Evolutionary conservation across 2,113 vertebrate genomes (phyloP), one percentile per base, ranked within the genome.

Genomic region (Toxostoma redivivum): DNA sequence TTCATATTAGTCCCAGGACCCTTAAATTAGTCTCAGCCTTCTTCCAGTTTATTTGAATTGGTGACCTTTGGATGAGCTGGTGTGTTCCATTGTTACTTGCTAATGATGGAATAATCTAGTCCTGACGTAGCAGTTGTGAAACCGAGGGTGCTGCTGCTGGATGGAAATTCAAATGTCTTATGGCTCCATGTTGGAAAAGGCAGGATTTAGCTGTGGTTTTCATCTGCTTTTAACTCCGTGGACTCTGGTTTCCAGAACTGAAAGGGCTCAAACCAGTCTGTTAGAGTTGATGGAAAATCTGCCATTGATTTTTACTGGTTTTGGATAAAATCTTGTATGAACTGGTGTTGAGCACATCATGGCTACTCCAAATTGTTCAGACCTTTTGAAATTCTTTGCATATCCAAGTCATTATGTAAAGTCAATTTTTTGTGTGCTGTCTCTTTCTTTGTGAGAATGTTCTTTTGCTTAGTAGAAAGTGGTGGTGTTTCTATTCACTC

Each of bases 11-110:
- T 94, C 53, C 86, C 4, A 10, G 78, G 67, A 87, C 77, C 53
- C 50, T 76, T 84, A 86, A 96, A 94, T 86, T 74, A 81, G 48
- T 70, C 86, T 84, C 94, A 87, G 83, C 28, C 58, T 89, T 84
- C 61, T 81, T 94, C 81, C 48, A 81, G 28, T 48, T 71, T 83
- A 56, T 91, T 90, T 85, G 81, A 93, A 72, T 93, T 72, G 58
- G 31, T 94, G 94, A 92, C 96, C 96, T 97, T 94, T 91, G 95
- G 92, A 84, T 95, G 91, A 95, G 95, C 77, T 94, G 70, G 28
- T 95, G 73, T 71, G n/a, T 81, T 95, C 77, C 61, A 81, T 87
- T 95, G 94, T 95, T 92, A 53, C 53, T 91, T 71, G 69, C 83
- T 95, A 90, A 94, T 56, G 83, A 87, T 96, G 89, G 89, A 92